Evolutionary conservation across 1,140 invertebrate species (phyloP), one percentile per base, ranked within the genome.

Genomic region (Polypedilum pembai): DNA sequence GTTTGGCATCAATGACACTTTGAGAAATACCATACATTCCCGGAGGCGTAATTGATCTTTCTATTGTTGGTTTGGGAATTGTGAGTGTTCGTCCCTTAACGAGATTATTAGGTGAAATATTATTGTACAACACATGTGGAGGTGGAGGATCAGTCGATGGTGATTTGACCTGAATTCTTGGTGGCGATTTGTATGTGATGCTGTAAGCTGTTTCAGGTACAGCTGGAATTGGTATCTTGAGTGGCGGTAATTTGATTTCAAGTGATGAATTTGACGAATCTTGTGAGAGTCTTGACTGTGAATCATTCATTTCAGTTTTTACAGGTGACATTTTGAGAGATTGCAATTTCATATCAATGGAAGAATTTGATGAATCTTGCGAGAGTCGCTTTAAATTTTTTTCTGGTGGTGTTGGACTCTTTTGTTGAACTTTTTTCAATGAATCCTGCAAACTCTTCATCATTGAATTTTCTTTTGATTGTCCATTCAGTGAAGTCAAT

Each of bases 1-100:
- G 88, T 83, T 94, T 94, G 40, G 89, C 87, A 8, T 86, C 84
- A 8, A 93, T 82, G 75, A 89, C 87, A n/a, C 90, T 87, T 74
- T 88, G 89, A 7, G 87, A 85, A 74, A 92, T 87, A 21, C 90
- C 88, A 80, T 86, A 94, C 76, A 93, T 88, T 69, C 17, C 20
- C 4, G 17, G 65, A 8, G 65, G 65, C 20, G 20, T 69, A 20
- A 21, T 21, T 20, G 65, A 21, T 69, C 17, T n/a, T 20, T 69
- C 65, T n/a, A 56, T 15, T 69, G 65, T 8, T 18, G 65, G 17
- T 76, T 88, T 92, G 0, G 91, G 89, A 18, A 90, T 84, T 8
- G 87, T 86, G 76, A 92, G 80, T 3, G 89, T 86, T 77, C 90
- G 88, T 1, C 20, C 5, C 7, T 20, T 69, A 21, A 3, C 45